phyloP scores from a whole-genome alignment of 2,797 vertebrate species.

The Euthynnus affinis region DNA sequence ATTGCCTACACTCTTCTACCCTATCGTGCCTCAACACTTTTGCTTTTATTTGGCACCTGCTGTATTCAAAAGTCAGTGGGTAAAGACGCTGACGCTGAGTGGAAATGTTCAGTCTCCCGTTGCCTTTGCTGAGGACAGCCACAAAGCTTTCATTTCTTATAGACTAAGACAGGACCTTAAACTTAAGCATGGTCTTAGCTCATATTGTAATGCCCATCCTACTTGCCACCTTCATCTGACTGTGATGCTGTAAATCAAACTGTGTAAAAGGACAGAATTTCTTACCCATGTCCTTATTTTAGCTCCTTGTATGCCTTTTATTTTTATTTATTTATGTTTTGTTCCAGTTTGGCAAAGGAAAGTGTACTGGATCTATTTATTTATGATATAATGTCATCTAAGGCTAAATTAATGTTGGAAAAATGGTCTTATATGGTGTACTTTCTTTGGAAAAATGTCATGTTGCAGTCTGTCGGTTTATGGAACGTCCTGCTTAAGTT shows the following conservation, averaged over 20 bases:
- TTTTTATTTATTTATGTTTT: constrained; percentile 69
- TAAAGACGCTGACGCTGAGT: constrained; percentile 31
- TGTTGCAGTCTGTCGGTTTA: constrained; percentile 31
- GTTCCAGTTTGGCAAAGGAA: constrained; percentile 53
- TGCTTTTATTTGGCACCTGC: constrained; percentile 55
- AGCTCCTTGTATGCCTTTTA: constrained; percentile 55
- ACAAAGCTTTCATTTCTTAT: constrained; percentile 55
- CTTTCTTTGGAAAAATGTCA: constrained; percentile 43
- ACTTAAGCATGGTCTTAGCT: constrained; percentile 74
- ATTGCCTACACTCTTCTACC: constrained; percentile 75
- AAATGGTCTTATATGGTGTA: constrained; percentile 52
- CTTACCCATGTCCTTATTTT: constrained; percentile 39
- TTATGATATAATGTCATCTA: constrained; percentile 57
- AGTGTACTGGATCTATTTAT: constrained; percentile 73
- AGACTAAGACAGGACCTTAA: constrained; percentile 80
- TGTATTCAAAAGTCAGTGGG: constrained; percentile 46
- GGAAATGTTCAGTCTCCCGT: constrained; percentile 60
- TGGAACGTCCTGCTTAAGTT: constrained; percentile 26
- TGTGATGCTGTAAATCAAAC: constrained; percentile 63
- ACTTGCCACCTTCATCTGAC: constrained; percentile 50
- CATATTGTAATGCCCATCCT: constrained; percentile 39
- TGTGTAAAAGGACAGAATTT: constrained; percentile 20
- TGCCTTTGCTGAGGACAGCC: constrained; percentile 79
- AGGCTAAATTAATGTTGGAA: constrained; percentile 62
- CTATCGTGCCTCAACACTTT: constrained; percentile 78